Percentiles rank a stretch among this genome's conserved stretches.
Evolutionary conservation across 1,140 invertebrate genomes (phyloP).

Genomic region (Atta texana): DNA sequence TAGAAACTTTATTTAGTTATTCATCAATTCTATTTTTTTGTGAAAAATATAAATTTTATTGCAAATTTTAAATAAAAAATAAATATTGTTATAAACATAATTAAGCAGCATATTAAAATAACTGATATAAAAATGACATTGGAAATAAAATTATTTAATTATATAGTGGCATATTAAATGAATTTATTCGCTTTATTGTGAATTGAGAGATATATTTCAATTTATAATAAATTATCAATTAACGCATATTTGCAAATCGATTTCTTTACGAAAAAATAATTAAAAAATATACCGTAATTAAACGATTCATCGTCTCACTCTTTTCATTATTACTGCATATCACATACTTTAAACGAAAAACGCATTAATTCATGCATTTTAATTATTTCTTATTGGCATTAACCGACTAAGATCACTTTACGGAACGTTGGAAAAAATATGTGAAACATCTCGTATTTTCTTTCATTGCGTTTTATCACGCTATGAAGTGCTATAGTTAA

Average conservation of each 20-base stretch:
- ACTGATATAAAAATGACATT: neutral
- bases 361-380: neutral
- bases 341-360: neutral
- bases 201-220: too few species aligned
- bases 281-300: neutral
- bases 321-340: too few species aligned
- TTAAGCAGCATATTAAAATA: neutral
- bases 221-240: neutral
- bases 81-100: neutral
- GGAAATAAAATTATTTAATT: neutral
- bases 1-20: neutral
- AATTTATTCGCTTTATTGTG: too few species aligned
- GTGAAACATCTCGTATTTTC: neutral
- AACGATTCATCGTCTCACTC: neutral
- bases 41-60: neutral
- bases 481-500: neutral
- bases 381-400: constrained; percentile 1
- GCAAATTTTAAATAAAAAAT: neutral
- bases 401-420: constrained; percentile 11
- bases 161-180: too few species aligned
- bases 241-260: neutral
- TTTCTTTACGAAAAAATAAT: neutral
- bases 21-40: neutral
- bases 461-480: neutral
- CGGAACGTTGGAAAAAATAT: neutral